phyloP scores from a whole-genome alignment of 1,140 invertebrate species.

The Bombus affinis region DNA sequence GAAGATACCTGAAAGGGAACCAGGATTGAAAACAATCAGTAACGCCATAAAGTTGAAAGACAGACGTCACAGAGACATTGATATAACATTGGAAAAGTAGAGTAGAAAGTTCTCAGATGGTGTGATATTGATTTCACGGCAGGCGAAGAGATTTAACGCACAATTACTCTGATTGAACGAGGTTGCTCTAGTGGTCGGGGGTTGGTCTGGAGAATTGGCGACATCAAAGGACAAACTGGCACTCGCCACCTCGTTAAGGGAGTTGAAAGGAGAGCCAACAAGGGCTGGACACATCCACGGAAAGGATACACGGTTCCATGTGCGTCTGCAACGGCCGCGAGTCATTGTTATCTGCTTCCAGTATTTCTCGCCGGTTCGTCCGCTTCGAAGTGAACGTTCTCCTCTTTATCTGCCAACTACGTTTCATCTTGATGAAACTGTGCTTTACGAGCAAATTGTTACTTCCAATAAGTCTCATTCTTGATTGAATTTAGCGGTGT shows the following conservation, averaged over 20 bases:
- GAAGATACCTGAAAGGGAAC: too few relatives aligned
- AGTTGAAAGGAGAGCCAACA: slow-evolving; percentile 56
- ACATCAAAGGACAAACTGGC: slow-evolving; percentile 67
- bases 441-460: not conserved
- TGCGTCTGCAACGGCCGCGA: not conserved
- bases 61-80: not conserved
- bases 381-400: not conserved
- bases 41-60: not conserved
- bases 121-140: slow-evolving; percentile 70
- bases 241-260: slow-evolving; percentile 57
- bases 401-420: too few relatives aligned
- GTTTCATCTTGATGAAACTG: not conserved
- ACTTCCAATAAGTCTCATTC: not conserved
- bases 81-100: not conserved
- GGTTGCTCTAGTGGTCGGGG: slow-evolving; percentile 23
- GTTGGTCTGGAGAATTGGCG: slow-evolving; percentile 42
- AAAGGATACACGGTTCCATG: slow-evolving; percentile 29
- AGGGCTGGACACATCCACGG: slow-evolving; percentile 26
- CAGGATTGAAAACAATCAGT: not conserved
- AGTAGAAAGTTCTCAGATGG: slow-evolving; percentile 18
- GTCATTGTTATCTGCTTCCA: slow-evolving; percentile 33
- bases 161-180: slow-evolving; percentile 76
- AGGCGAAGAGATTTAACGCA: slow-evolving; percentile 71
- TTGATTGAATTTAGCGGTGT: not conserved
- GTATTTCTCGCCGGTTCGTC: slow-evolving; percentile 2